Evolutionary conservation across 2,888 invertebrate species (phyloP).

Genomic region (Aphidoletes aphidimyza): DNA sequence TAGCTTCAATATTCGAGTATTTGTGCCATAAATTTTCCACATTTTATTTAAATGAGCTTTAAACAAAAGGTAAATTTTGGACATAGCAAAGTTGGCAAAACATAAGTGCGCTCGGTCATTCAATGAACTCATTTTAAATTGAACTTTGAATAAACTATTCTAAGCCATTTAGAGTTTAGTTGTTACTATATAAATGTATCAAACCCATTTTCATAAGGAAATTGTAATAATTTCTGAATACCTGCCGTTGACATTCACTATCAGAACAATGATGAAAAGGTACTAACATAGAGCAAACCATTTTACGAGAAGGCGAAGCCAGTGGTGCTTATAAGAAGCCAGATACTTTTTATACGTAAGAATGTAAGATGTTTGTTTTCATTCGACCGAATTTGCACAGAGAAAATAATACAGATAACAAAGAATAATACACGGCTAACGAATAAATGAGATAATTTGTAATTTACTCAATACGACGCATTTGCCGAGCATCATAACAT

Average conservation of each 20-base stretch:
- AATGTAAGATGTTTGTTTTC: not conserved
- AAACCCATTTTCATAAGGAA: not conserved
- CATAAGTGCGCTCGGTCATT: not conserved
- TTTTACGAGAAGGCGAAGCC: not conserved
- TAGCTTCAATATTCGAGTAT: conserved; percentile 28
- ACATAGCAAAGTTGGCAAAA: too few species aligned
- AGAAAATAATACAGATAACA: not conserved
- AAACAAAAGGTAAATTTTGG: conserved; percentile 25
- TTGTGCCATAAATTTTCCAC: conserved; percentile 25
- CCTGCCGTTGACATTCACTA: not conserved
- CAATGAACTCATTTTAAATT: too few species aligned
- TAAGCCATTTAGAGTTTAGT: too few species aligned
- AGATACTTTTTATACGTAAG: too few species aligned
- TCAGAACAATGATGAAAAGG: not conserved
- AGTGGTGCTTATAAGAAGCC: too few species aligned
- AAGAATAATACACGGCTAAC: not conserved
- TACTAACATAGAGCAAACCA: too few species aligned
- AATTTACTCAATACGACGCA: not conserved
- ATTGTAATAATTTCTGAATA: not conserved
- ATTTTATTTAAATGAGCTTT: not conserved
- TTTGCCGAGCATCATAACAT: not conserved
- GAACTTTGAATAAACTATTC: too few species aligned
- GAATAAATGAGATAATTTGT: not conserved
- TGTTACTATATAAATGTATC: too few species aligned
- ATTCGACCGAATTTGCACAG: not conserved